Base-by-base conservation (phyloP, 2,888 invertebrate genomes). In the Ceriagrion tenellum region DNA sequence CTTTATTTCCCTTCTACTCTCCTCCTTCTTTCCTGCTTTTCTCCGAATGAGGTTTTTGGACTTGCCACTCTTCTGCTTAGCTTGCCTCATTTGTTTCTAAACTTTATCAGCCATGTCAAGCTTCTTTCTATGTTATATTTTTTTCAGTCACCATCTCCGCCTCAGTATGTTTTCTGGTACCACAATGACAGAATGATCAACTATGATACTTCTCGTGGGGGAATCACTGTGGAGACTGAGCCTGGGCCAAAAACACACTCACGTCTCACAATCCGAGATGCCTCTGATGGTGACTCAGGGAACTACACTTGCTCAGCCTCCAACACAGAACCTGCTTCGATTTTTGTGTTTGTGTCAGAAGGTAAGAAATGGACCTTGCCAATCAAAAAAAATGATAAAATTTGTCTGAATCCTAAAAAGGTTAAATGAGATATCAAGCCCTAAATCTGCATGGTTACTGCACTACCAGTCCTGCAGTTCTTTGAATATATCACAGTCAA, bases 111-210 rank as follows among this genome's bases (percentile, higher is more conserved):
- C 55, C n/a, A 40, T 35, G 40, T 95, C 69, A 69, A 55, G 74
- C 81, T 20, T 55, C 95, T 63, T 55, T 90, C 90, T 47, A 16
- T 47, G 13, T 16, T 20, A 30, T 90, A 13, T 47, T 23, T 90
- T 40, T 47, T 88, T 2, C 95, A 88, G 88, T 95, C 95, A 8
- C 97, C 97, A 8, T 96, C 96, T 59, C 97, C 97, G 18, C 97
- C 97, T 8, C 97, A 97, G 96, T 97, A 96, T 96, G 97, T 97
- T 95, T 97, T 97, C 96, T 97, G 97, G 97, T 97, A 97, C 96
- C 97, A 97, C 96, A 97, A 97, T 96, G 97, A 97, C 93, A 96
- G 97, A 63, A 97, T 97, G 97, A 97, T 97, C 96, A 97, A 97
- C 96, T 97, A 97, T 96, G 97, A 97, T 96, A 96, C 96, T 47